Evolutionary conservation across 1,140 invertebrate genomes (phyloP).

Genomic region (Nymphalis io): DNA sequence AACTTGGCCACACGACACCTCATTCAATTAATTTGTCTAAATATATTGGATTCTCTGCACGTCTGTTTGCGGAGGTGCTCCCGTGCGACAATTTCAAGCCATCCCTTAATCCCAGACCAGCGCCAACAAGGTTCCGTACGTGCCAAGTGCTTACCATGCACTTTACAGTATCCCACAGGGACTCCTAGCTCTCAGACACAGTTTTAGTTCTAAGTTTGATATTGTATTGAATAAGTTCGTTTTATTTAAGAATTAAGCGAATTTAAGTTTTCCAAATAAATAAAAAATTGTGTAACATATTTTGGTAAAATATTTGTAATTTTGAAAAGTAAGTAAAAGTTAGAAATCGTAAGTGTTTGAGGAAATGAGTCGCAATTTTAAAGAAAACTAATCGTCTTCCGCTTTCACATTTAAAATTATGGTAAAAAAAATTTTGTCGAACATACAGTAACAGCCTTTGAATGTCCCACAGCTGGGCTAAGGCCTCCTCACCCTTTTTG

Average conservation of each 20-base stretch:
- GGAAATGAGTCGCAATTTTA: too few relatives aligned
- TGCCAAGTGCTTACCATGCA: constrained; percentile 27
- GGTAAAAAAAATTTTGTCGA: too few relatives aligned
- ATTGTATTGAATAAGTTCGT: neutral
- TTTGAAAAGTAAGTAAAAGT: too few relatives aligned
- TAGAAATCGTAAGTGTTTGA: too few relatives aligned
- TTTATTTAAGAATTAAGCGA: neutral
- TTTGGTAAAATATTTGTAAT: too few relatives aligned
- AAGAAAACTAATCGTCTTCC: too few relatives aligned
- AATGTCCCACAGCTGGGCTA: too few relatives aligned
- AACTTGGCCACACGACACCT: neutral
- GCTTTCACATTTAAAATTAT: too few relatives aligned
- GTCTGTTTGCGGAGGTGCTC: constrained; percentile 19
- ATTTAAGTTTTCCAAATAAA: neutral
- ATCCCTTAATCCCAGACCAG: constrained; percentile 11
- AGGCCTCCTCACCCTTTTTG: too few relatives aligned
- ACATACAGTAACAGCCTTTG: too few relatives aligned
- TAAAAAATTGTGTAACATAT: too few relatives aligned
- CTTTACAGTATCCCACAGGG: constrained; percentile 22
- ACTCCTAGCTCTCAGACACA: constrained; percentile 9
- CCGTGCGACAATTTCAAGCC: constrained; percentile 15
- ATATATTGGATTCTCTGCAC: constrained; percentile 10
- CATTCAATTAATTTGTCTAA: constrained; percentile 20
- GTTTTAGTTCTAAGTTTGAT: constrained; percentile 4
- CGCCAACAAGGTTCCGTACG: constrained; percentile 19